These are phyloP conservation scores for Hylia prasina DNA, from an alignment of 2,113 vertebrate genomes.

Conservation along the genomic window DNA sequence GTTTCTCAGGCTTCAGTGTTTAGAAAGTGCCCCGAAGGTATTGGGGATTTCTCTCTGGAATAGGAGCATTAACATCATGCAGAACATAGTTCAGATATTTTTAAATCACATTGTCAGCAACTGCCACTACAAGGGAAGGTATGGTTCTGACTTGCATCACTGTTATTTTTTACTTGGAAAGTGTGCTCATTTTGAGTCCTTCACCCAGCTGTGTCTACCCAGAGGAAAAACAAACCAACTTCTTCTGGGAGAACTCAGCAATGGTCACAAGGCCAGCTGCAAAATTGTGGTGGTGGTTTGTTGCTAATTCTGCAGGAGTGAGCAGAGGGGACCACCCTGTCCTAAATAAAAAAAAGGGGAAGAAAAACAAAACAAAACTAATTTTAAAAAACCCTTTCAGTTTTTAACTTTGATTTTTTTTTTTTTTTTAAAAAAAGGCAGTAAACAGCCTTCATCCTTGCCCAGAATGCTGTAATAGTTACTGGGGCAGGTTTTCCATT, in stretches of 20 bases:
- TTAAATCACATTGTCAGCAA: neutral
- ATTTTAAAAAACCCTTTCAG: neutral
- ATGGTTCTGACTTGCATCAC: neutral
- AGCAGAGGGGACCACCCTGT: neutral
- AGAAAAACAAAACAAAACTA: neutral
- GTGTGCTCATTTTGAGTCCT: neutral
- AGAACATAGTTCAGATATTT: conserved; percentile 1
- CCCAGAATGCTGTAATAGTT: neutral
- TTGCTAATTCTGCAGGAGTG: conserved; percentile 19
- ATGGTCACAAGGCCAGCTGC: conserved; percentile 20
- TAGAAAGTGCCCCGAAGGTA: neutral
- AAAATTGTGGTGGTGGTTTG: neutral
- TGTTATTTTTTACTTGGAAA: conserved; percentile 38
- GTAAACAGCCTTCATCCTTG: neutral
- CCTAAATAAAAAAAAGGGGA: neutral
- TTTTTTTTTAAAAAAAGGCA: too few relatives aligned
- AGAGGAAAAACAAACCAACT: conserved; percentile 12
- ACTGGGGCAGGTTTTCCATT: neutral
- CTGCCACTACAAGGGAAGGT: neutral
- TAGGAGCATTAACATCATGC: neutral
- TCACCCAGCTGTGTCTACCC: neutral
- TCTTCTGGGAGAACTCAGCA: neutral
- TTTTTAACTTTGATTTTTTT: neutral
- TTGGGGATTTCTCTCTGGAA: neutral
- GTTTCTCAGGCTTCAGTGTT: neutral